Base-by-base conservation (phyloP, 1,140 invertebrate species). In the Delia radicum region DNA sequence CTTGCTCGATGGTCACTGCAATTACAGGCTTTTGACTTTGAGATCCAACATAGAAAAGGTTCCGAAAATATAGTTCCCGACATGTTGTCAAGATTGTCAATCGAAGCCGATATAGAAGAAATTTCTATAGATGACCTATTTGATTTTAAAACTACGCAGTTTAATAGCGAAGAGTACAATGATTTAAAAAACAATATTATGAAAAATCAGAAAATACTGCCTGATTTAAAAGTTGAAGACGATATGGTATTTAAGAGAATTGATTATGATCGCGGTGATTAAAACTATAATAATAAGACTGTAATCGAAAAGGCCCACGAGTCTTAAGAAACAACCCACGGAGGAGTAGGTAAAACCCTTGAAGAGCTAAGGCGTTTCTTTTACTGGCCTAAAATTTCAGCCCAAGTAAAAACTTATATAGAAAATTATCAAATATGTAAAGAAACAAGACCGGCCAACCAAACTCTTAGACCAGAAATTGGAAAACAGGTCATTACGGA, bases 21-120 rank as follows among this genome's bases (percentile, higher is more conserved):
- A 74, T 21, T 74, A n/a, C 73, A 63, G 33, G 24, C 3, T 3
- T 74, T 31, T 28, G 29, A 74, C 18, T 74, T 74, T 24, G 6
- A 21, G 0, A 73, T 73, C 10, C 37, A 26, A 5, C 72, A 73
- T 37, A 15, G 72, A 8, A 62, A 74, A 21, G 73, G 73, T 5
- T 28, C 7, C 21, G 10, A n/a, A 3, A 61, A 74, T 28, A 26
- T 55, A 5, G 48, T 74, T 7, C 12, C 55, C 12, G 27, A 74
- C 62, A 3, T 28, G 2, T 7, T 62, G 2, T 74, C 48, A 15
- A 13, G 63, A 6, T 12, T 67, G 15, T 67, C 4, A n/a, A n/a
- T n/a, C n/a, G n/a, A n/a, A n/a, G n/a, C n/a, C 33, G 33, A 62
- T 6, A 7, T 29, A n/a, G 63, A 67, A n/a, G 63, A 18, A 7